These are phyloP conservation scores for Pipra filicauda DNA, from an alignment of 2,113 vertebrate genomes.

Conservation along the genomic window DNA sequence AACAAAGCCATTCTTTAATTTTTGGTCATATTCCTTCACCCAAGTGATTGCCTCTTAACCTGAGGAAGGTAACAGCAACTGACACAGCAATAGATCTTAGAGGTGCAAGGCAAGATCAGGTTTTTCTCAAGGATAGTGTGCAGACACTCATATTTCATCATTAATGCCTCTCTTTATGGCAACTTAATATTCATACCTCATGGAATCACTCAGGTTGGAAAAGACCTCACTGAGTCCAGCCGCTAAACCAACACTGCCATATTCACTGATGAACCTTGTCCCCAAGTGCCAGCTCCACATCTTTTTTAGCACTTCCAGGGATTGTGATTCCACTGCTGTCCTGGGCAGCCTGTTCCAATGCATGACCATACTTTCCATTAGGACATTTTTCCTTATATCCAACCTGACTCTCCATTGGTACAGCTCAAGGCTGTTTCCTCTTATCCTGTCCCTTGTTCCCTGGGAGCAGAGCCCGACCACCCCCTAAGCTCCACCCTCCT, in stretches of 20 bases:
- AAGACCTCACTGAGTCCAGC: neutral
- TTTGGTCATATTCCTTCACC: neutral
- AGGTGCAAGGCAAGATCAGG: neutral
- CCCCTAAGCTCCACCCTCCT: neutral
- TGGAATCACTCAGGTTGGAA: neutral
- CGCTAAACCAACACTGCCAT: too few species aligned
- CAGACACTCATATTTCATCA: neutral
- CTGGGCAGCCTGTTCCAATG: neutral
- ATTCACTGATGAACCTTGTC: neutral
- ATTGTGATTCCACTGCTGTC: neutral
- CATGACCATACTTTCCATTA: too few species aligned
- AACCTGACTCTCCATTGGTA: neutral
- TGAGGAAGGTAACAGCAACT: neutral
- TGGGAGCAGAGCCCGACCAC: neutral
- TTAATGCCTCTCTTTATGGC: neutral
- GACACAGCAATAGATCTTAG: neutral
- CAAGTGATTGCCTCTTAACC: neutral
- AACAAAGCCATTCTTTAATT: neutral
- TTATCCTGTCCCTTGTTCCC: neutral
- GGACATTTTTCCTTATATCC: rapidly evolving
- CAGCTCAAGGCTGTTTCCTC: neutral
- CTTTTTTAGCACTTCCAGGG: neutral
- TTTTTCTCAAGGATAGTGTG: neutral
- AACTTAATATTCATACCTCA: neutral
- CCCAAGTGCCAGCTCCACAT: neutral